Percentiles rank a stretch among this genome's conserved stretches.
These are phyloP conservation scores for Eurytoma californica DNA, from an alignment of 2,888 invertebrate genomes.

Conservation along the genomic window DNA sequence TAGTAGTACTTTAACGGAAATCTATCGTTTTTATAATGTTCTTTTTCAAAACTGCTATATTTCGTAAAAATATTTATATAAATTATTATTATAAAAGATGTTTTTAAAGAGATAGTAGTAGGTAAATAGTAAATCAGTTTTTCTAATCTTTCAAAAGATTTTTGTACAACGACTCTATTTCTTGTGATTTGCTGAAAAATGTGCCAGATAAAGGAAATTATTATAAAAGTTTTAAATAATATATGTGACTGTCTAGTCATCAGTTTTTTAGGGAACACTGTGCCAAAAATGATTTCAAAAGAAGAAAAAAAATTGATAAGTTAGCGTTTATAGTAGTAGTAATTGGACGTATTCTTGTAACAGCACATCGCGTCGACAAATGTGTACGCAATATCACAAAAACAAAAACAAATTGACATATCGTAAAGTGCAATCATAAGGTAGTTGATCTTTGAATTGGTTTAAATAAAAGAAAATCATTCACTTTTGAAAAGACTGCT, in stretches of 20 bases:
- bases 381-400: too few relatives aligned
- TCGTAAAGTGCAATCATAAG: constrained; percentile 63
- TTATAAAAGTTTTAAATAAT: neutral
- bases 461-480: constrained; percentile 41
- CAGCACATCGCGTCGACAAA: too few relatives aligned
- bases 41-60: too few relatives aligned
- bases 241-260: constrained; percentile 3
- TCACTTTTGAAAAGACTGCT: constrained; percentile 65
- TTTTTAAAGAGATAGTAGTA: too few relatives aligned
- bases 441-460: constrained; percentile 45
- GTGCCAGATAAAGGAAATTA: constrained; percentile 41
- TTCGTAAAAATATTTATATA: neutral
- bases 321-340: too few relatives aligned
- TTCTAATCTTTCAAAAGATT: constrained; percentile 10
- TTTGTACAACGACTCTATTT: constrained; percentile 50
- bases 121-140: too few relatives aligned
- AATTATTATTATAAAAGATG: neutral
- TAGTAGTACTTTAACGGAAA: too few relatives aligned
- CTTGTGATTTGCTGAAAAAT: constrained; percentile 48
- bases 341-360: too few relatives aligned
- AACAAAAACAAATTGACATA: constrained; percentile 54
- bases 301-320: constrained; percentile 10
- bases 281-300: constrained; percentile 33
- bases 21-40: too few relatives aligned
- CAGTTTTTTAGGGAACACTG: constrained; percentile 29